phyloP scores from a whole-genome alignment of 2,797 vertebrate species.

The Pseudochirops cupreus region DNA sequence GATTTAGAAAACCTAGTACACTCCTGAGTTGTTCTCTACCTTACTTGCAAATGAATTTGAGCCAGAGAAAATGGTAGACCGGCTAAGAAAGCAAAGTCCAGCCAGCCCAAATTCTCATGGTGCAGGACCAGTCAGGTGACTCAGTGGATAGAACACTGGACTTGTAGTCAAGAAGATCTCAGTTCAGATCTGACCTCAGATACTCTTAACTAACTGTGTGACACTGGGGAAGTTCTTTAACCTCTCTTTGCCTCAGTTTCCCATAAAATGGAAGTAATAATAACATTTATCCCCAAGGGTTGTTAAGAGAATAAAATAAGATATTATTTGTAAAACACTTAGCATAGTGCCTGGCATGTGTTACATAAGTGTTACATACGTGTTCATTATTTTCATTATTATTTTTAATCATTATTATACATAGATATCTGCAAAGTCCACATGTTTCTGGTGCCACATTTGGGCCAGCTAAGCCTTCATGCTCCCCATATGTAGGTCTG shows the following conservation, averaged over 20 bases:
- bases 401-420: neutral
- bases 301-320: neutral
- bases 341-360: neutral
- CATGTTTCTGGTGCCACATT: neutral
- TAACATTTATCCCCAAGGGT: neutral
- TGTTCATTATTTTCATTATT: neutral
- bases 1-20: too few species aligned
- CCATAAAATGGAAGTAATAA: neutral
- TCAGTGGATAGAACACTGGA: neutral
- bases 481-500: neutral
- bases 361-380: neutral
- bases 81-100: too few species aligned
- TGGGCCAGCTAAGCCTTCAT: neutral
- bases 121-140: too few species aligned
- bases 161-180: neutral
- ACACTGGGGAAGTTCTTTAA: neutral
- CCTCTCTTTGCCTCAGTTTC: neutral
- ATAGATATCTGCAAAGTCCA: neutral
- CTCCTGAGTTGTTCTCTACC: too few species aligned
- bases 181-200: neutral
- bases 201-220: too few species aligned
- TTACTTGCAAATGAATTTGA: too few species aligned
- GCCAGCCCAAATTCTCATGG: too few species aligned
- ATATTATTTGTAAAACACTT: neutral
- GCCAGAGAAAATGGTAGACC: too few species aligned